Percentiles rank a stretch among this genome's conserved stretches.
These are phyloP conservation scores for Cryptoblepharus egeriae DNA, from an alignment of 2,797 vertebrate species.

Conservation along the genomic window DNA sequence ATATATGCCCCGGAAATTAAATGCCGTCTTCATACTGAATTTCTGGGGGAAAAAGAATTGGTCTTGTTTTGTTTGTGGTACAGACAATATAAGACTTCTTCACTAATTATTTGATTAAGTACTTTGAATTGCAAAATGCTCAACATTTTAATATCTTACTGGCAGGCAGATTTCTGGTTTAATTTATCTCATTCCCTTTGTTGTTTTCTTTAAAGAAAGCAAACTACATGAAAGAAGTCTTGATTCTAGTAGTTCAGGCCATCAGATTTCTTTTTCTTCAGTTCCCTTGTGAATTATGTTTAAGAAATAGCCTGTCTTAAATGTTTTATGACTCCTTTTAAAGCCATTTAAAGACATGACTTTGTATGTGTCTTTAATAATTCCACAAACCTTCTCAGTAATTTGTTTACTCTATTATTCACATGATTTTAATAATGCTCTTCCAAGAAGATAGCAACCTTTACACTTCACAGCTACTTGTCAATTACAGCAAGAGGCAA, in stretches of 20 bases:
- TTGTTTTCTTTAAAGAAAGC: conserved; percentile 39
- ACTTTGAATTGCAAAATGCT: neutral
- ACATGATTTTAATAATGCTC: neutral
- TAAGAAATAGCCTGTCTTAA: no score
- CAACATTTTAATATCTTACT: conserved; percentile 15
- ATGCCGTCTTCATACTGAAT: conserved; percentile 30
- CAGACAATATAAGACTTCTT: conserved; percentile 32
- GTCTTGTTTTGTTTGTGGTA: conserved; percentile 25
- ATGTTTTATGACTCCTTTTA: no score
- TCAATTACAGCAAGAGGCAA: no score
- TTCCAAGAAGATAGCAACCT: neutral
- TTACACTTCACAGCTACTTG: neutral
- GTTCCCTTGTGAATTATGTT: no score
- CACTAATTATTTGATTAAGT: conserved; percentile 13
- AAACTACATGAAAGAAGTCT: conserved; percentile 43
- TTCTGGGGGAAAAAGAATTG: neutral
- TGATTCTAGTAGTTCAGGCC: conserved; percentile 28
- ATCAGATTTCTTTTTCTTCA: neutral
- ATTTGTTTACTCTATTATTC: neutral
- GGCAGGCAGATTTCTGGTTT: neutral
- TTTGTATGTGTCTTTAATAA: neutral
- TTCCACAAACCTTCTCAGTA: neutral
- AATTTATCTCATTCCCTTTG: conserved; percentile 6
- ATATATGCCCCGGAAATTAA: conserved; percentile 32
- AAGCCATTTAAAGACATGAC: no score